Evolutionary conservation across 1,140 invertebrate species (phyloP), one percentile per base, ranked within the genome.

Genomic region (Drosophila azteca): DNA sequence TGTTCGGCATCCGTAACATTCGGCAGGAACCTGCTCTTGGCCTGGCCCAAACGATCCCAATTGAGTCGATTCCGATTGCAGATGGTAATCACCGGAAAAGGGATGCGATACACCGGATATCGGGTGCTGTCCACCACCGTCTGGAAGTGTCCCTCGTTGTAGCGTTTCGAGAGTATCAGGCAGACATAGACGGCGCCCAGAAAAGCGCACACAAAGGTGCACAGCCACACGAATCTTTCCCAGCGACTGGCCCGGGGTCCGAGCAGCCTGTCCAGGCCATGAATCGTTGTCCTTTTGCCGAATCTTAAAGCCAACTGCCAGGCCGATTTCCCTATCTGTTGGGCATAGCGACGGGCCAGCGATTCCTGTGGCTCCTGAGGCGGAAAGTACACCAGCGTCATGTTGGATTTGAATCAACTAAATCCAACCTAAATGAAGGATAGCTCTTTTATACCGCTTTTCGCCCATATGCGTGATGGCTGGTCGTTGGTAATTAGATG

Each of bases 51-150:
- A 44, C 85, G 88, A 9, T 77, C 60, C 84, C 88, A 92, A 49
- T 92, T 91, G 0, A 92, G 64, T 5, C 88, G 82, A 69, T 92
- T 92, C 11, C 63, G 59, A 75, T 91, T 91, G 49, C 91, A 92
- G 26, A 92, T 91, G 17, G 90, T 91, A 6, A 92, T 75, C 11
- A 90, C 90, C 31, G 91, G 91, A 63, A 85, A 92, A 1, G 84
- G 54, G 26, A 92, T 90, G 26, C 88, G 69, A 52, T 82, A 88
- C 0, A 92, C 85, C 22, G 90, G 91, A 51, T 52, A 84, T 1
- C 77, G 79, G 0, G 88, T 91, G n/a, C 72, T 82, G 6, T 91
- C 91, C n/a, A 92, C 82, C 13, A 92, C 90, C 0, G 90, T 92
- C 54, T 82, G 67, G 31, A 90, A 85, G 22, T 76, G 76, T 13